A percentile compares a stretch with the other conserved stretches of the same genome.
These are phyloP conservation scores for Carassius carassius DNA, from an alignment of 2,113 vertebrate genomes.

Conservation along the genomic window DNA sequence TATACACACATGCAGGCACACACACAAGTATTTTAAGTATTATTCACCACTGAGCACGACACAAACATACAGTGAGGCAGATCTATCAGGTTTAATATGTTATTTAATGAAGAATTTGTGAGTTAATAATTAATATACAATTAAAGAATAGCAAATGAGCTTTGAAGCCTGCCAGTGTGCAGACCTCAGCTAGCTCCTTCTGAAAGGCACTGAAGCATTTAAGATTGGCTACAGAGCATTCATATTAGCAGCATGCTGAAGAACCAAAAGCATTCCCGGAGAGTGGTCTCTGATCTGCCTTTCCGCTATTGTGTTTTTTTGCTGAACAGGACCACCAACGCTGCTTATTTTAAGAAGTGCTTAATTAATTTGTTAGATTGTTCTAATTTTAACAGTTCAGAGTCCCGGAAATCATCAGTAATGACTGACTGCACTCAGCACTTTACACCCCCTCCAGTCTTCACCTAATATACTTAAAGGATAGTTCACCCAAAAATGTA, in stretches of 20 bases:
- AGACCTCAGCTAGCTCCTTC: slow-evolving; percentile 22
- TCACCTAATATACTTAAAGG: background rate
- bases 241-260: slow-evolving; percentile 40
- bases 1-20: background rate
- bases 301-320: slow-evolving; percentile 39
- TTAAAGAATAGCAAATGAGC: slow-evolving; percentile 46
- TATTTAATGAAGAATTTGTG: slow-evolving; percentile 19
- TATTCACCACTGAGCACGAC: background rate
- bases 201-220: slow-evolving; percentile 39
- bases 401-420: background rate
- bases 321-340: slow-evolving; percentile 39
- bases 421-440: background rate
- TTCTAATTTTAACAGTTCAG: slow-evolving; percentile 33
- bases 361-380: slow-evolving; percentile 45
- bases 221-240: slow-evolving; percentile 36
- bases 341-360: slow-evolving; percentile 47
- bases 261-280: slow-evolving; percentile 45
- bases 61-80: slow-evolving; percentile 17
- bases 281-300: slow-evolving; percentile 44
- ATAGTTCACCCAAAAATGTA: no score
- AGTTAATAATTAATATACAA: slow-evolving; percentile 43
- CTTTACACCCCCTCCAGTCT: background rate
- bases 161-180: slow-evolving; percentile 15
- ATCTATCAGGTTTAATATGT: slow-evolving; percentile 18
- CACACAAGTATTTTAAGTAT: background rate